Evolutionary conservation across 2,888 invertebrate species (phyloP).

Genomic region (Lasioglossum morio): DNA sequence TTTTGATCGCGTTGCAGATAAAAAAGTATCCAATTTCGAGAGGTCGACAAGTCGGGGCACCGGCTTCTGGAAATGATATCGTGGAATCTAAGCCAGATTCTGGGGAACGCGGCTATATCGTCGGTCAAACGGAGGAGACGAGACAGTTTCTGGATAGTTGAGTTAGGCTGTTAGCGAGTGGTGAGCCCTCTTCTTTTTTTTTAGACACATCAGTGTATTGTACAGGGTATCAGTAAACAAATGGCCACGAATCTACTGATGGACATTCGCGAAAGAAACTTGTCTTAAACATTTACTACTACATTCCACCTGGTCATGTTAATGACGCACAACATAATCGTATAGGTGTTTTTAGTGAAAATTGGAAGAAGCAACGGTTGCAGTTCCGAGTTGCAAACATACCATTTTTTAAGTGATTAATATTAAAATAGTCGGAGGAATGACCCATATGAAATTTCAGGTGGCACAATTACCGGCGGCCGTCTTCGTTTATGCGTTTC

Average conservation of each 20-base stretch:
- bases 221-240: neutral
- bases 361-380: neutral
- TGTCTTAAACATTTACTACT: too few species aligned
- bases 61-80: slow-evolving; percentile 25
- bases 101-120: neutral
- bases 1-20: slow-evolving; percentile 43
- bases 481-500: slow-evolving; percentile 36
- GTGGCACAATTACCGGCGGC: neutral
- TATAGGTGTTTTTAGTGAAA: too few species aligned
- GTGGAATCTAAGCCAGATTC: neutral
- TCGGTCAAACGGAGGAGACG: neutral
- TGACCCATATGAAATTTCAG: neutral
- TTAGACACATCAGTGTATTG: neutral
- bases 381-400: neutral
- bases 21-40: slow-evolving; percentile 52
- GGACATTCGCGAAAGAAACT: neutral
- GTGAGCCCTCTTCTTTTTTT: neutral
- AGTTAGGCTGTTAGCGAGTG: neutral
- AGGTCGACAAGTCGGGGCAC: slow-evolving; percentile 12
- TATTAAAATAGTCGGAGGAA: neutral
- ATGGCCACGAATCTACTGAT: neutral
- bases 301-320: too few species aligned
- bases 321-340: too few species aligned
- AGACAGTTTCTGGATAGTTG: neutral
- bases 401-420: neutral